Evolutionary conservation across 2,797 vertebrate genomes (phyloP).

Genomic region (Galaxias olidus): DNA sequence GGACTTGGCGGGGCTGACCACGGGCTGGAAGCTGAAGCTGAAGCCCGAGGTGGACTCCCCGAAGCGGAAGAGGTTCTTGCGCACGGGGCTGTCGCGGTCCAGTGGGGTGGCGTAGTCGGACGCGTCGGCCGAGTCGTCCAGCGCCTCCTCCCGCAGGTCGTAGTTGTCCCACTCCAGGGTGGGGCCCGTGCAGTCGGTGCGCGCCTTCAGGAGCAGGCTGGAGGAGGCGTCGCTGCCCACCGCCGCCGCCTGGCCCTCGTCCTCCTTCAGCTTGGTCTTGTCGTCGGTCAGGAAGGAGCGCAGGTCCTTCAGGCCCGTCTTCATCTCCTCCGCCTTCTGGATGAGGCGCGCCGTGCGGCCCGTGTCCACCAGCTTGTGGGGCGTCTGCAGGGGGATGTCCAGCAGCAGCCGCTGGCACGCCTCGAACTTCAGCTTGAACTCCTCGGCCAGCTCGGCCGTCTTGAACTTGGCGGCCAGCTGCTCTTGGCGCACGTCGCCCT

Average conservation of each 20-base stretch:
- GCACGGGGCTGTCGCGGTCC: constrained; percentile 82
- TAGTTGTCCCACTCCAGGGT: constrained; percentile 95
- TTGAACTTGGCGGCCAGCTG: constrained; percentile 96
- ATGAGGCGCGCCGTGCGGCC: constrained; percentile 93
- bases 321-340: constrained; percentile 98
- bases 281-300: constrained; percentile 91
- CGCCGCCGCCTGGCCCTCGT: constrained; percentile 62
- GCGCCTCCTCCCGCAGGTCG: constrained; percentile 83
- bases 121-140: constrained; percentile 83
- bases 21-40: constrained; percentile 95
- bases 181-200: constrained; percentile 80
- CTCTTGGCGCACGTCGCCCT: constrained; percentile 90
- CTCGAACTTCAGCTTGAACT: constrained; percentile 96
- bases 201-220: constrained; percentile 73
- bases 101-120: constrained; percentile 87
- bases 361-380: constrained; percentile 94
- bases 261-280: constrained; percentile 84
- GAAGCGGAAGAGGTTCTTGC: constrained; percentile 93
- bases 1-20: constrained; percentile 92
- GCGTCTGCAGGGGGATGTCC: constrained; percentile 96
- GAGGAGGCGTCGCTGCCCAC: constrained; percentile 62
- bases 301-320: constrained; percentile 92
- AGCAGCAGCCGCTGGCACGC: constrained; percentile 91
- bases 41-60: constrained; percentile 92
- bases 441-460: constrained; percentile 88